Evolutionary conservation across 2,113 vertebrate species (phyloP), one percentile per base, ranked within the genome.

Genomic region (Ammodytes dubius): DNA sequence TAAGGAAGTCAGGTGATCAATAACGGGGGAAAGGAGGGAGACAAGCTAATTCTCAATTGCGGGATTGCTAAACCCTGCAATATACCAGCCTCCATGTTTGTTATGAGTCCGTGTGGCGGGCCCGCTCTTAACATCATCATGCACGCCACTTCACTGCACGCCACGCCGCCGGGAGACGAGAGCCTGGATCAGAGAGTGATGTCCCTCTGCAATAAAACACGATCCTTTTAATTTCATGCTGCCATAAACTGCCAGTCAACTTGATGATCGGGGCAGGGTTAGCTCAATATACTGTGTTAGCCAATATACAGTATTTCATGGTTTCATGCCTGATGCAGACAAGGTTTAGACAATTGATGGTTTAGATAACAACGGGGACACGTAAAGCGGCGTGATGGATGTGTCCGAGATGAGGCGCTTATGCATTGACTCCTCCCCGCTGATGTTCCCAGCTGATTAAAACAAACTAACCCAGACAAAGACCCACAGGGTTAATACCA

Each of bases 1-100:
- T 77, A 84, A 92, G 90, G 89, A 94, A 92, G 92, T 92, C 88
- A 81, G 91, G 89, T 94, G 93, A 95, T 95, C 94, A 93, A 95
- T 95, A 94, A 89, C 73, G 65, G 78, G 49, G 88, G 27, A 27
- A 86, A 72, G 74, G 67, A 86, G 79, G 85, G 81, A 88, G 85
- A 91, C 87, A 83, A 84, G 86, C 78, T 91, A 82, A 88, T 93
- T 91, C 86, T 84, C 89, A 86, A 89, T 12, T 52, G 61, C 81
- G 85, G 59, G 83, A 82, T 85, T 54, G 78, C 76, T 89, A 88
- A 89, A 58, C 87, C 77, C 84, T 76, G 82, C 87, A 79, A 71
- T 76, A 83, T 84, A 58, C 66, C 56, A 0, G 54, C 57, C 17
- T 39, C 7, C 15, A 56, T 73, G 85, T 89, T 77, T 68, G 49